Evolutionary conservation across 2,113 vertebrate species (phyloP).

Genomic region (Typhlomys cinereus): DNA sequence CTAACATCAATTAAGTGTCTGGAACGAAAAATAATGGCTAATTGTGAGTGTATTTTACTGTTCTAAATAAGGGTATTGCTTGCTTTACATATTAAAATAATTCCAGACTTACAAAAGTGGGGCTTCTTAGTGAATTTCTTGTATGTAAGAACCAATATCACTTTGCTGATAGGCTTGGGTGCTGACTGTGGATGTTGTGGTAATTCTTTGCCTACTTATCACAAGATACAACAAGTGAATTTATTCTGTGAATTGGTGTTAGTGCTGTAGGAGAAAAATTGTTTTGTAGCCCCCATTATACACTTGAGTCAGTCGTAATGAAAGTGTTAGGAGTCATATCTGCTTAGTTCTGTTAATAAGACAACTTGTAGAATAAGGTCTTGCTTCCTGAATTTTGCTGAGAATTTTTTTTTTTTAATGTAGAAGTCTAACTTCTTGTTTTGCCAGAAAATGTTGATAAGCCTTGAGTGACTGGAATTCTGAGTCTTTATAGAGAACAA

Average conservation of each 20-base stretch:
- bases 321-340: not conserved
- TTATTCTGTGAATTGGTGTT: slow-evolving; percentile 15
- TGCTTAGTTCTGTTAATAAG: not conserved
- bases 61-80: not conserved
- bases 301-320: not conserved
- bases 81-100: not conserved
- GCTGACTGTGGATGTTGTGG: slow-evolving; percentile 52
- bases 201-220: not conserved
- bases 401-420: slow-evolving; percentile 10
- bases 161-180: slow-evolving; percentile 45
- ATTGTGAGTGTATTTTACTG: slow-evolving; percentile 5
- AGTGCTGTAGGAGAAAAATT: not conserved
- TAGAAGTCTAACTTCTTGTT: slow-evolving; percentile 5
- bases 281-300: not conserved
- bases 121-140: slow-evolving; percentile 35
- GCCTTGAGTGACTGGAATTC: not conserved
- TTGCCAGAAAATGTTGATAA: slow-evolving; percentile 30
- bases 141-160: slow-evolving; percentile 21
- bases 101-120: not conserved
- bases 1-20: slow-evolving; percentile 55
- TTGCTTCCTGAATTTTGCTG: not conserved
- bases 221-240: not conserved
- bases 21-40: slow-evolving; percentile 49
- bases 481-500: not conserved
- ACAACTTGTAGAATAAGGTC: not conserved